phyloP scores from a whole-genome alignment of 2,888 invertebrate genomes.

The Drosophila engyochracea region DNA sequence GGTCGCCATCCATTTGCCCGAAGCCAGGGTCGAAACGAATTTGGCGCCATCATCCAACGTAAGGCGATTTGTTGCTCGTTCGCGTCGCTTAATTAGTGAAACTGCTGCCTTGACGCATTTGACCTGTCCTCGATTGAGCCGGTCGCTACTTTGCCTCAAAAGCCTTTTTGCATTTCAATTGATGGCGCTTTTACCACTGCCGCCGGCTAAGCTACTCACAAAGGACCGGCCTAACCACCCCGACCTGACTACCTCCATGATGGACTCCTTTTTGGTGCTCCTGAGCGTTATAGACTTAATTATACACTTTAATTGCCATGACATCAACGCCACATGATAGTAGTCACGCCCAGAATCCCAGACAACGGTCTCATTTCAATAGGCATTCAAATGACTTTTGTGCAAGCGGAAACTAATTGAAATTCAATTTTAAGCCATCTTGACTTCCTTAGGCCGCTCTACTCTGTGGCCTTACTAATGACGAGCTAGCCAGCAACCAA shows the following conservation, averaged over 20 bases:
- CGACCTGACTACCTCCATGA: slow-evolving; percentile 24
- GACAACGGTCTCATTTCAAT: slow-evolving; percentile 12
- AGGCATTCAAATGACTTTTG: slow-evolving; percentile 42
- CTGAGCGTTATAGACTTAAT: slow-evolving; percentile 61
- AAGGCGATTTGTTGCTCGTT: slow-evolving; percentile 60
- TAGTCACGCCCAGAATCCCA: slow-evolving; percentile 20
- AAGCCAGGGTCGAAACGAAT: slow-evolving; percentile 4
- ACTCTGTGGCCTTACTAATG: slow-evolving; percentile 17
- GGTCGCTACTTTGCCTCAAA: slow-evolving; percentile 54
- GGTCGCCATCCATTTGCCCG: slow-evolving; percentile 12
- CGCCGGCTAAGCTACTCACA: slow-evolving; percentile 32
- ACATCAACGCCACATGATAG: slow-evolving; percentile 52
- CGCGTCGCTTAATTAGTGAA: slow-evolving; percentile 69
- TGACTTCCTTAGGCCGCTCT: slow-evolving; percentile 12
- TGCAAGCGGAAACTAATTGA: slow-evolving; percentile 67
- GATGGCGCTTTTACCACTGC: slow-evolving; percentile 45
- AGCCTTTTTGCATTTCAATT: slow-evolving; percentile 75
- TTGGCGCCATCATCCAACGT: slow-evolving; percentile 25
- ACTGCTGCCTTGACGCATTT: slow-evolving; percentile 69
- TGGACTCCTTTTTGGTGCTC: slow-evolving; percentile 33
- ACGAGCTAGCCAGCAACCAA: background rate
- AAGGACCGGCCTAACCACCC: slow-evolving; percentile 28
- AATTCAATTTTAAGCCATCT: slow-evolving; percentile 61
- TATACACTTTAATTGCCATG: slow-evolving; percentile 73
- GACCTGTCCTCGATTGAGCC: slow-evolving; percentile 39